A percentile compares a stretch with the other conserved stretches of the same genome.
phyloP scores from a whole-genome alignment of 1,140 invertebrate genomes.

The Pachypsylla venusta region DNA sequence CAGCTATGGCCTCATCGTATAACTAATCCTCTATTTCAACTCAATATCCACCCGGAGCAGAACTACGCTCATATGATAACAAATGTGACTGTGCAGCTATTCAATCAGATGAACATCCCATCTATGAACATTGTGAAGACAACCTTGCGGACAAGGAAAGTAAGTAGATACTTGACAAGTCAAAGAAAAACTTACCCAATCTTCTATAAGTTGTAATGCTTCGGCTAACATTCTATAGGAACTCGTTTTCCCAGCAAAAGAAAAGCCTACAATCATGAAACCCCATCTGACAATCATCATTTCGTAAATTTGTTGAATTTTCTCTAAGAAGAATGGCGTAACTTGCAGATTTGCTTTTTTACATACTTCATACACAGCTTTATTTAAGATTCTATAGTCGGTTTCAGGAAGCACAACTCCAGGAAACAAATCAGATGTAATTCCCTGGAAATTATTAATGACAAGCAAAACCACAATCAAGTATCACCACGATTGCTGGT shows the following conservation, averaged over 20 bases:
- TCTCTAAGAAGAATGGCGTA: slow-evolving; percentile 69
- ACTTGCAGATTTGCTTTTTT: slow-evolving; percentile 62
- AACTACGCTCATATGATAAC: too few species aligned
- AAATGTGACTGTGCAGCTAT: too few species aligned
- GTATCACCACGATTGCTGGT: too few species aligned
- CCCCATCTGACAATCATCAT: slow-evolving; percentile 89
- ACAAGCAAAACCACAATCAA: too few species aligned
- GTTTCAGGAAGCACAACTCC: slow-evolving; percentile 58
- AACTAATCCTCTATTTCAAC: too few species aligned
- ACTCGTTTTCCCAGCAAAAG: slow-evolving; percentile 73
- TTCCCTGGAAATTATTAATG: slow-evolving; percentile 64
- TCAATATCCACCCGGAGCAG: too few species aligned
- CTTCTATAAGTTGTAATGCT: slow-evolving; percentile 60
- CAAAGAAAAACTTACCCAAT: slow-evolving; percentile 40
- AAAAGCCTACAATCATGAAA: slow-evolving; percentile 78
- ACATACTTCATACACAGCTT: slow-evolving; percentile 45
- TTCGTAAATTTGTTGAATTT: slow-evolving; percentile 85
- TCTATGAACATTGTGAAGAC: too few species aligned
- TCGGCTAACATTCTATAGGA: slow-evolving; percentile 61
- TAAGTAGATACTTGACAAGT: too few species aligned
- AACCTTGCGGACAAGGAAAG: too few species aligned
- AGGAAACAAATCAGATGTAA: slow-evolving; percentile 82
- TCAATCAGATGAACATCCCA: too few species aligned
- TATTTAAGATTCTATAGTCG: slow-evolving; percentile 45
- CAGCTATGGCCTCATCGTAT: too few species aligned